These are phyloP conservation scores for Sinotaia quadrata DNA, from an alignment of 2,888 invertebrate species.

Conservation along the genomic window DNA sequence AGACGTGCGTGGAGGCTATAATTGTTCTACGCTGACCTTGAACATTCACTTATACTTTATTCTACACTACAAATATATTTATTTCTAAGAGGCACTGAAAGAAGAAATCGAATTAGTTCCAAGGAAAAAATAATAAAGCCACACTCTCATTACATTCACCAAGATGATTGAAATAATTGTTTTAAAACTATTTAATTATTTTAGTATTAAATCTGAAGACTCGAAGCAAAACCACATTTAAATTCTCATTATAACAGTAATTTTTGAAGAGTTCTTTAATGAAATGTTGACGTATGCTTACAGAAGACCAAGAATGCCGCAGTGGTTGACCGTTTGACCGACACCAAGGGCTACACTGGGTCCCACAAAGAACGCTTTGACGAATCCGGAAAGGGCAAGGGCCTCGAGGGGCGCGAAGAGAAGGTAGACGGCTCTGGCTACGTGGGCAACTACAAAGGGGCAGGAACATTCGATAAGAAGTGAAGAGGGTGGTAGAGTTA, in stretches of 20 bases:
- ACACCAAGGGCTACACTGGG: slow-evolving; percentile 37
- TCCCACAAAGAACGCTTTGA: slow-evolving; percentile 39
- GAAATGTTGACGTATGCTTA: neutral
- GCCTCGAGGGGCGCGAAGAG: slow-evolving; percentile 22
- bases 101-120: too few species aligned
- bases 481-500: neutral
- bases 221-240: neutral
- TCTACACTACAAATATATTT: too few species aligned
- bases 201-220: neutral
- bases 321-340: slow-evolving; percentile 34
- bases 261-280: neutral
- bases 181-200: too few species aligned
- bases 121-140: too few species aligned
- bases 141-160: too few species aligned
- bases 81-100: too few species aligned
- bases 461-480: slow-evolving; percentile 19
- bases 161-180: too few species aligned
- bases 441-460: slow-evolving; percentile 33
- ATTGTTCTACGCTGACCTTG: too few species aligned
- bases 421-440: slow-evolving; percentile 27
- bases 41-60: too few species aligned
- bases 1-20: too few species aligned
- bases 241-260: neutral
- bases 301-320: slow-evolving; percentile 21
- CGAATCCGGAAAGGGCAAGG: slow-evolving; percentile 33